Conservation (phyloP, 2,797 vertebrate genomes). For the Mormyrus proboscirostris region DNA sequence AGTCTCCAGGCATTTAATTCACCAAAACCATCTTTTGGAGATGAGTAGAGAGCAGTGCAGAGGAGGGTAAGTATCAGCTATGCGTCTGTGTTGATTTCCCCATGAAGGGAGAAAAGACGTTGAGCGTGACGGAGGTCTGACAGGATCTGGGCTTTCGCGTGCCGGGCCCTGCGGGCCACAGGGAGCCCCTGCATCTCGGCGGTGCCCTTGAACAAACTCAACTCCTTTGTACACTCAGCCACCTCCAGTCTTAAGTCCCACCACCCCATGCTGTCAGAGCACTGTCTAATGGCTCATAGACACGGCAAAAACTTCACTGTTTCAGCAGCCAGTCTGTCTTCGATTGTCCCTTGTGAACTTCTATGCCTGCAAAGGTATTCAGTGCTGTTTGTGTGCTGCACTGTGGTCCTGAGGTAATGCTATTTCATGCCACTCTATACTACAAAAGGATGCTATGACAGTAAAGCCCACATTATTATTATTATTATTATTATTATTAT, state of each 20-base stretch:
- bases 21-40: not conserved
- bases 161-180: not conserved
- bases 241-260: not conserved
- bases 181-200: not conserved
- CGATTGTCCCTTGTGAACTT: not conserved
- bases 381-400: not conserved
- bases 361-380: not conserved
- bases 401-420: not conserved
- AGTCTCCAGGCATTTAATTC: conserved; percentile 1
- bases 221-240: not conserved
- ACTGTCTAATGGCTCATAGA: not conserved
- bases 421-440: not conserved
- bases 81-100: conserved; percentile 28
- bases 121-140: not conserved
- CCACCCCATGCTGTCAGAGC: not conserved
- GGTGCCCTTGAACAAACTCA: not conserved
- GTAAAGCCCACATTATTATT: not conserved
- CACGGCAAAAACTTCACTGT: too few relatives aligned
- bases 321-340: not conserved
- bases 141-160: conserved; percentile 11
- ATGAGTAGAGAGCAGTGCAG: not conserved
- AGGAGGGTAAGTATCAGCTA: conserved; percentile 9
- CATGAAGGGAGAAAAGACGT: conserved; percentile 25
- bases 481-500: too few relatives aligned
- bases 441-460: not conserved